phyloP scores from a whole-genome alignment of 1,140 invertebrate species.

The Bombus ignitus region DNA sequence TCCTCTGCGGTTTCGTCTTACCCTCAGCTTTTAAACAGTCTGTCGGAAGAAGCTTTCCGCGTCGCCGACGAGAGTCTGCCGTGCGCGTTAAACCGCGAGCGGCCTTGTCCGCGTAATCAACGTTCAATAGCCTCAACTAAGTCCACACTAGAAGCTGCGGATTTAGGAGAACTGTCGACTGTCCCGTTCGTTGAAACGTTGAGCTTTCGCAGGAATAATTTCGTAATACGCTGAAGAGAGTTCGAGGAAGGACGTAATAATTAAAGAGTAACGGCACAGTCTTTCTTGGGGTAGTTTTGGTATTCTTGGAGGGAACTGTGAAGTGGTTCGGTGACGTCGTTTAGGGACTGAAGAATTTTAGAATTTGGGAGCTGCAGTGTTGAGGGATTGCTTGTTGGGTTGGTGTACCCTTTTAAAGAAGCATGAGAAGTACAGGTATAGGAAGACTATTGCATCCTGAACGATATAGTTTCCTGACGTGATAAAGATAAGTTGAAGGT shows the following conservation, averaged over 20 bases:
- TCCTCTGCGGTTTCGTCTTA: constrained; percentile 46
- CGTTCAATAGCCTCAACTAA: background rate
- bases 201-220: background rate
- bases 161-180: background rate
- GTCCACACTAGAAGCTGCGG: background rate
- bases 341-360: background rate
- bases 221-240: background rate
- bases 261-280: background rate
- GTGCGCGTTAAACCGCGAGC: background rate
- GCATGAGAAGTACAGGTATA: background rate
- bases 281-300: background rate
- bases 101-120: background rate
- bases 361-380: background rate
- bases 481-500: no score
- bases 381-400: no score
- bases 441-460: background rate
- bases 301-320: background rate
- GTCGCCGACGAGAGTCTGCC: background rate
- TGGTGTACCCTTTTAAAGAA: background rate
- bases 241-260: background rate
- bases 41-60: constrained; percentile 34
- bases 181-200: background rate
- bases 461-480: background rate
- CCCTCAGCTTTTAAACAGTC: constrained; percentile 16
- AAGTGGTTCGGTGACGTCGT: background rate